A percentile compares a stretch with the other conserved stretches of the same genome.
Conservation (phyloP, 2,797 vertebrate species). For the Chanos chanos region DNA sequence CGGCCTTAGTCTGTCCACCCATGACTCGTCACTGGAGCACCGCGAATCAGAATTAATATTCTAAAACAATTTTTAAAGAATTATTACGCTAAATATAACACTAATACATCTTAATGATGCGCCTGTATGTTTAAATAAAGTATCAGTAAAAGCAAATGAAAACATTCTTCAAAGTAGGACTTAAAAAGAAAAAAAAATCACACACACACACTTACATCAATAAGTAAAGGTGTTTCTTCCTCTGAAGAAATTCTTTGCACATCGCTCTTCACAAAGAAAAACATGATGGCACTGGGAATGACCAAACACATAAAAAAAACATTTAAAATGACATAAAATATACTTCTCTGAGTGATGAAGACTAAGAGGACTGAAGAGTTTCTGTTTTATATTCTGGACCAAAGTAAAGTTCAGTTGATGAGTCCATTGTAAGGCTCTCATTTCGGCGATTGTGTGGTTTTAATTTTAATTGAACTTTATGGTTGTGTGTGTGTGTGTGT, state of each 20-base stretch:
- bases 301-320: background rate
- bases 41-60: conserved; percentile 59
- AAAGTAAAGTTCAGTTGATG: background rate
- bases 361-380: no score
- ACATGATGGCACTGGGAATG: conserved; percentile 77
- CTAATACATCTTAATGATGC: no score
- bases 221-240: conserved; percentile 68
- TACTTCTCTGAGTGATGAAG: no score
- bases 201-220: conserved; percentile 67
- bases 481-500: background rate
- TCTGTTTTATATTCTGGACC: no score
- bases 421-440: no score
- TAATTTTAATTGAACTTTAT: no score
- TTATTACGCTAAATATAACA: no score
- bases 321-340: background rate
- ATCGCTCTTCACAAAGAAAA: conserved; percentile 85
- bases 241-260: conserved; percentile 56
- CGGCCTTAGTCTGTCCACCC: conserved; percentile 75
- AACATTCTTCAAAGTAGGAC: background rate
- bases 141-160: no score
- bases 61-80: conserved; percentile 29
- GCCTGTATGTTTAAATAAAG: background rate
- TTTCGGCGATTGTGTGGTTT: no score
- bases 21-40: conserved; percentile 62
- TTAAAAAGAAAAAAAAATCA: background rate